Base-by-base conservation (phyloP, 2,888 invertebrate species). In the Pristionchus exspectatus region DNA sequence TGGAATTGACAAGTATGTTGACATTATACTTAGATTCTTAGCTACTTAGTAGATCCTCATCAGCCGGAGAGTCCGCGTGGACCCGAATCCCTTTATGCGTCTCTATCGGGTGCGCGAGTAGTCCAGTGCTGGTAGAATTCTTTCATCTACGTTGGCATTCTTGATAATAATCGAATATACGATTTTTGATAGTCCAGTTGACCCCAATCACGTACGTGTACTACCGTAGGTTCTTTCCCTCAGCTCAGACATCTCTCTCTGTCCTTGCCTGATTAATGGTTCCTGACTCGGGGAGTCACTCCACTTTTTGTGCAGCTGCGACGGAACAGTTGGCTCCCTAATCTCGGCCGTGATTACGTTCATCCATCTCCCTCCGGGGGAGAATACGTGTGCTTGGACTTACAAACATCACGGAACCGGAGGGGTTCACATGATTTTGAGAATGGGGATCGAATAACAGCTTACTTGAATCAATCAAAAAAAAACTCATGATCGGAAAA, bases 1-100 rank as follows among this genome's bases (percentile, higher is more conserved):
- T 30, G 92, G 91, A 90, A 81, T 92, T 2, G 90, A 92, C 44
- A 90, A 90, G 92, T 92, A 74, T 38, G 21, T 27, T 38, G 18
- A 38, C 5, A 38, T 38, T 38, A n/a, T n/a, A 3, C 77, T 30
- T 18, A 56, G 56, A 56, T 56, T 12, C 2, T 56, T 9, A 69
- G n/a, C 2, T 1, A 9, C 18, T 21, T 4, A 69, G 30, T 21
- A 24, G 38, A 38, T 38, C 38, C 38, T 38, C 38, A 3, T 38
- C 38, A 38, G 2, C 38, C 3, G 38, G 38, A 38, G 38, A 38
- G 5, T n/a, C n/a, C 38, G 38, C 38, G 38, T 38, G 38, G 38
- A 38, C 38, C 2, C 2, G 3, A 38, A 38, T 38, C 38, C 38
- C 38, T 38, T 5, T 5, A 38, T 38, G 38, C 5, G 38, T 38